Evolutionary conservation across 2,113 vertebrate genomes (phyloP), one percentile per base, ranked within the genome.

Genomic region (Halichoerus grypus): DNA sequence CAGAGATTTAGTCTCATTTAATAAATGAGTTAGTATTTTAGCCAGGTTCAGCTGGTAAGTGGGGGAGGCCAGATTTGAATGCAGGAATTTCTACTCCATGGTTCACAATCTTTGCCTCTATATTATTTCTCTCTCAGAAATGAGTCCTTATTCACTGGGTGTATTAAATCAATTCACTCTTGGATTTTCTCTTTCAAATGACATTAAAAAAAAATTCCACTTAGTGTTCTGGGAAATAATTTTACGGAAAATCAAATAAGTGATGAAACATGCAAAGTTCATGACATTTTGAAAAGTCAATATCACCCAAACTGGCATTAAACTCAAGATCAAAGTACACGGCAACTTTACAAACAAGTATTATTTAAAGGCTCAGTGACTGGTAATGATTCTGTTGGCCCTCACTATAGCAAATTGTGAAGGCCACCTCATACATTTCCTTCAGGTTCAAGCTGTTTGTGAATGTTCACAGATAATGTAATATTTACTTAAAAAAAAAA

Each of bases 171-270:
- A 76, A 92, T 39, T 84, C 51, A 15, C 18, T 79, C 88, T 92
- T 55, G 16, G 28, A 84, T 76, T 84, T 51, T 95, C 86, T 83
- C 93, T 59, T 87, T 88, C 46, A 94, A 67, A 82, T 81, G 84
- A 89, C 74, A 93, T 46, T 69, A 55, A 63, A 65, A 39, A 94
- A 83, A 88, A 77, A 33, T 94, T 92, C 95, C 49, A 84, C 59
- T 88, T 53, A 89, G 19, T 81, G 46, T 90, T 97, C 94, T 94
- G 85, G 74, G 94, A 97, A 97, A 98, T 18, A 63, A 80, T 46
- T 94, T 90, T 71, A 88, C 84, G 24, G 18, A 95, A 96, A 96
- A 97, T 84, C 42, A 87, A 74, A 91, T 85, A 86, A 94, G 82
- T 33, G 28, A 51, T 42, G 26, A 94, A 84, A 85, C 11, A 88